A percentile compares a stretch with the other conserved stretches of the same genome.
These are phyloP conservation scores for Podargus strigoides DNA, from an alignment of 2,797 vertebrate genomes.

Conservation along the genomic window DNA sequence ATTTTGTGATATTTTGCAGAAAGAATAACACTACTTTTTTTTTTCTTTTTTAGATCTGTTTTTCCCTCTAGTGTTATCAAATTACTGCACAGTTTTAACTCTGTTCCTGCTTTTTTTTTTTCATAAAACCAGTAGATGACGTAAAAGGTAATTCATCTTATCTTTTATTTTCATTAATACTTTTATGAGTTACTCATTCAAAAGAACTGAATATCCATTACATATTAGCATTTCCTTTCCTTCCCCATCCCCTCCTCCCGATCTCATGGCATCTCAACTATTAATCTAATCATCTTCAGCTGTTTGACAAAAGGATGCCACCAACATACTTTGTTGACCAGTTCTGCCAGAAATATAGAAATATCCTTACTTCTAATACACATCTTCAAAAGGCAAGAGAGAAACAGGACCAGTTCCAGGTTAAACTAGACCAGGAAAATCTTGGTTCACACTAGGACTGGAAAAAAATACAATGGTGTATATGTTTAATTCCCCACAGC, in stretches of 20 bases:
- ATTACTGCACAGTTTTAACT: background rate
- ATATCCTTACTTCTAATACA: background rate
- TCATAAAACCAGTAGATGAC: background rate
- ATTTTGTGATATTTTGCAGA: background rate
- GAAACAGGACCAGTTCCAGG: background rate
- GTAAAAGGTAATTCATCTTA: background rate
- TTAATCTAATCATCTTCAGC: background rate
- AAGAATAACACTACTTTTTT: background rate
- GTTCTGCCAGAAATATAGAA: background rate
- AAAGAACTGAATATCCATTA: background rate
- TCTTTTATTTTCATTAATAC: background rate
- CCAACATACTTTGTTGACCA: background rate
- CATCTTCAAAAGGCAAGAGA: background rate
- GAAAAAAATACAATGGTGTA: fast-evolving
- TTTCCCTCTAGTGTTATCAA: background rate
- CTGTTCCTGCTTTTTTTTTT: background rate
- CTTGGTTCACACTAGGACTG: background rate
- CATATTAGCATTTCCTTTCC: background rate
- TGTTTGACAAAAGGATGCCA: background rate
- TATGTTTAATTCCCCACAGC: background rate
- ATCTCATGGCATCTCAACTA: background rate
- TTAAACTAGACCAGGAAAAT: background rate
- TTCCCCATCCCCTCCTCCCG: background rate
- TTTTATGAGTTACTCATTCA: background rate
- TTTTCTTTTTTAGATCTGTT: background rate